A percentile compares a stretch with the other conserved stretches of the same genome.
Evolutionary conservation across 2,797 vertebrate species (phyloP).

Genomic region (Gephyroberyx darwinii): DNA sequence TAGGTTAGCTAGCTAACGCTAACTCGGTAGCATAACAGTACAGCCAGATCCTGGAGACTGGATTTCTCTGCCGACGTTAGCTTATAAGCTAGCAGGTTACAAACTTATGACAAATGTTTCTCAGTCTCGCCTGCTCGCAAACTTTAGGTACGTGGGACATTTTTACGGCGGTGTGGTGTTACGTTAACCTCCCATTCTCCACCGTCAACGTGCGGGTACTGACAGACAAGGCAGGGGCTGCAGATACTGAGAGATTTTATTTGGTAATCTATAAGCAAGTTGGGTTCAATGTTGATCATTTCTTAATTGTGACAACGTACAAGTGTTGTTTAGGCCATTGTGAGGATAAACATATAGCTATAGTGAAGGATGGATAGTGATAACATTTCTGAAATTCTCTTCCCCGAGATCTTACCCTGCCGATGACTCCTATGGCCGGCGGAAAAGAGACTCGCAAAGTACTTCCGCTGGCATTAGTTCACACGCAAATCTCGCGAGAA

Average conservation of each 20-base stretch:
- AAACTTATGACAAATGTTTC: neutral
- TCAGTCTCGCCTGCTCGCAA: neutral
- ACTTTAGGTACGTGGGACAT: neutral
- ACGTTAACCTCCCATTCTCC: too few species aligned
- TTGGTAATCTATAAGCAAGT: slow-evolving; percentile 11
- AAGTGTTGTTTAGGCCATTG: neutral
- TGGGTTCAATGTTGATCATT: slow-evolving; percentile 32
- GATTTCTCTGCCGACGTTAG: accelerated
- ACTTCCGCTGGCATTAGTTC: slow-evolving; percentile 84
- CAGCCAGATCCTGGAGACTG: accelerated
- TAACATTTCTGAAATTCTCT: slow-evolving; percentile 48
- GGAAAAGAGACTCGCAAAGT: slow-evolving; percentile 82
- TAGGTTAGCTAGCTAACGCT: slow-evolving; percentile 34
- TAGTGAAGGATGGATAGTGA: slow-evolving; percentile 71
- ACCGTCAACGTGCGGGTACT: slow-evolving; percentile 65
- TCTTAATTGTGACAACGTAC: slow-evolving; percentile 5
- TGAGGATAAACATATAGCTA: neutral
- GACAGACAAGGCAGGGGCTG: neutral
- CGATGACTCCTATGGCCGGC: slow-evolving; percentile 83
- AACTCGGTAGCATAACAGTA: slow-evolving; percentile 41
- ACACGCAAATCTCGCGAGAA: slow-evolving; percentile 80
- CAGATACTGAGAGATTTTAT: neutral
- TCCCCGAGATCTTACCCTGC: slow-evolving; percentile 81
- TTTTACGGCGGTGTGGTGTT: neutral
- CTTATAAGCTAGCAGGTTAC: neutral